phyloP scores from a whole-genome alignment of 23 tunicate species.

The Ascidia mentula region DNA sequence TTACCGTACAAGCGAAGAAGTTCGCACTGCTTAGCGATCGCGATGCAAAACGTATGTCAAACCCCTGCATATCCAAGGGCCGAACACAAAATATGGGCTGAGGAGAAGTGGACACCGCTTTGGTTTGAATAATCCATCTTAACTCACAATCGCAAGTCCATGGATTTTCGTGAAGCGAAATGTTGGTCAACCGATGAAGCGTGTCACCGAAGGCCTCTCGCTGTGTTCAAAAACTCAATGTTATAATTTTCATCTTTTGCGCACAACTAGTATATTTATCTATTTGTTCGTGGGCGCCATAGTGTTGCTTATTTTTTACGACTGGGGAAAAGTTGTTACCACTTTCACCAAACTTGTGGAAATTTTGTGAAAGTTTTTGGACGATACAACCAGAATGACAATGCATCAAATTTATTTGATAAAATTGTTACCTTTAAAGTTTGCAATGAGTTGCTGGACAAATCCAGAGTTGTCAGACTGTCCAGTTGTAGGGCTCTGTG shows the following conservation, averaged over 20 bases:
- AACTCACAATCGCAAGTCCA: slow-evolving; percentile 74
- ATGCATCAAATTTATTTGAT: too few relatives aligned
- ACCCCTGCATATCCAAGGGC: slow-evolving; percentile 41
- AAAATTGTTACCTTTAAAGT: slow-evolving; percentile 46
- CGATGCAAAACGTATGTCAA: slow-evolving; percentile 17
- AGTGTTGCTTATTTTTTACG: not conserved
- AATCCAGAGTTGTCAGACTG: slow-evolving; percentile 29
- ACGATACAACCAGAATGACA: not conserved
- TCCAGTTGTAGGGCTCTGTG: slow-evolving; percentile 24
- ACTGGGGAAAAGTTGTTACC: too few relatives aligned
- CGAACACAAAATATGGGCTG: slow-evolving; percentile 26
- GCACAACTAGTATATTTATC: too few relatives aligned
- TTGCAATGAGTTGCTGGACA: slow-evolving; percentile 23
- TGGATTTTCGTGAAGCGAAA: slow-evolving; percentile 56
- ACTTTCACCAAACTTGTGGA: too few relatives aligned
- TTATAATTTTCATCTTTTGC: too few relatives aligned
- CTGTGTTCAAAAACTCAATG: not conserved
- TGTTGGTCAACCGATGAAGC: not conserved
- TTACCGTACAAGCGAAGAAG: slow-evolving; percentile 18
- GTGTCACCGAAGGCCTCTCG: not conserved
- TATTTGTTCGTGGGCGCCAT: too few relatives aligned
- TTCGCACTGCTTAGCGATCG: not conserved
- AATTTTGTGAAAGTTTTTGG: not conserved
- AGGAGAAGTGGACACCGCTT: not conserved
- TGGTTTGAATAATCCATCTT: slow-evolving; percentile 42